phyloP scores from a whole-genome alignment of 2,113 vertebrate genomes.

The Cygnus buccinator region DNA sequence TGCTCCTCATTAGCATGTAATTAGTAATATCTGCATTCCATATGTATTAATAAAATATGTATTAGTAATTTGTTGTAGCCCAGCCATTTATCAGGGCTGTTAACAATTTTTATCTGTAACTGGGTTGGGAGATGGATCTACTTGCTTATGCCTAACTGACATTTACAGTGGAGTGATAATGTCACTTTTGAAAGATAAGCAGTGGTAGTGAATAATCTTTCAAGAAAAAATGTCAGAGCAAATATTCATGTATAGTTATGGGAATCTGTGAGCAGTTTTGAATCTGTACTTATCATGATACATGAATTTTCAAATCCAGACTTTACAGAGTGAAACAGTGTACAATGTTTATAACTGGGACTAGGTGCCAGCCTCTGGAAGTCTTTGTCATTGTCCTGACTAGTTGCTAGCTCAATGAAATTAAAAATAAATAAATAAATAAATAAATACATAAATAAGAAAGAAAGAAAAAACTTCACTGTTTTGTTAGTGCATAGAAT shows the following conservation, averaged over 20 bases:
- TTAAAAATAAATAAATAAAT: too few relatives aligned
- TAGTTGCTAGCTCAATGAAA: neutral
- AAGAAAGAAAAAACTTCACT: neutral
- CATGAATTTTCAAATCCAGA: neutral
- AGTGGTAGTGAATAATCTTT: neutral
- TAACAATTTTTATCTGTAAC: neutral
- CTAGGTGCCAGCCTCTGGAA: neutral
- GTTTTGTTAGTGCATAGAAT: neutral
- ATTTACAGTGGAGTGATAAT: neutral
- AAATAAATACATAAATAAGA: too few relatives aligned
- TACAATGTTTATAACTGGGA: neutral
- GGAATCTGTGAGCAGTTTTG: neutral
- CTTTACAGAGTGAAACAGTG: neutral
- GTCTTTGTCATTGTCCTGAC: neutral
- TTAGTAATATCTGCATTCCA: neutral
- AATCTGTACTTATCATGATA: neutral
- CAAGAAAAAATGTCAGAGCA: neutral
- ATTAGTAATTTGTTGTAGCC: neutral
- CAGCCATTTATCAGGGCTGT: neutral
- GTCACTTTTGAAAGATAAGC: conserved; percentile 1
- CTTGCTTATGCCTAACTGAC: neutral
- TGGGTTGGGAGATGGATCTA: neutral
- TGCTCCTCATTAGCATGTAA: neutral
- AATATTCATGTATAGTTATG: neutral
- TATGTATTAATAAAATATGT: neutral